Conservation (phyloP, 2,888 invertebrate species). For the Dasysyrphus albostriatus region DNA sequence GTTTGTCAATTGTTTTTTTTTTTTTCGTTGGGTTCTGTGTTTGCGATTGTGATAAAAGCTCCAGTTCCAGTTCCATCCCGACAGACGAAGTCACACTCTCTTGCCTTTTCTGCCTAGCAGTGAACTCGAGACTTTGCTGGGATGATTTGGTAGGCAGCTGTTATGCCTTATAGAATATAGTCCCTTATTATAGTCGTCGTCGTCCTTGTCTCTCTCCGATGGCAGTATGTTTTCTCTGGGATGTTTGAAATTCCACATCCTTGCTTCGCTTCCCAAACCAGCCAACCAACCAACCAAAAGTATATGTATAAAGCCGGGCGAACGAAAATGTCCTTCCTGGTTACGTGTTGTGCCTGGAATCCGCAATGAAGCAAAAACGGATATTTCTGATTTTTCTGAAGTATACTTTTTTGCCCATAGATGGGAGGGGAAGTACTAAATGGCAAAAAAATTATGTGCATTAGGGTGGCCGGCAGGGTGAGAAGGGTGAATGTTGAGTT, state of each 20-base stretch:
- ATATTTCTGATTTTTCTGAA: conserved; percentile 75
- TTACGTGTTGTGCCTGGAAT: conserved; percentile 75
- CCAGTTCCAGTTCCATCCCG: conserved; percentile 13
- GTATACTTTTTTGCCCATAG: conserved; percentile 41
- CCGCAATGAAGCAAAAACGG: conserved; percentile 75
- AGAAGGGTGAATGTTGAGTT: conserved; percentile 44
- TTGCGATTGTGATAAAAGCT: conserved; percentile 75
- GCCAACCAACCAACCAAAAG: background rate
- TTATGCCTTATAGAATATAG: conserved; percentile 1
- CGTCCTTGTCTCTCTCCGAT: conserved; percentile 24
- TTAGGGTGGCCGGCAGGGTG: conserved; percentile 38
- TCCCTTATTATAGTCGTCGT: background rate
- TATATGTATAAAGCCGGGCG: conserved; percentile 28
- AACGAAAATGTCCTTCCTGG: conserved; percentile 74
- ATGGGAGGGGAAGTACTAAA: conserved; percentile 49
- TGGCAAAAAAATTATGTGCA: conserved; percentile 71
- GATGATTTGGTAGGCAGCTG: conserved; percentile 59
- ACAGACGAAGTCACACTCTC: conserved; percentile 55
- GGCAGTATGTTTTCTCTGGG: conserved; percentile 71
- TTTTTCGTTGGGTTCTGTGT: conserved; percentile 35
- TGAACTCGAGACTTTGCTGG: conserved; percentile 60
- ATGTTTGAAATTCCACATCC: conserved; percentile 75
- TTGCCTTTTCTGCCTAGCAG: conserved; percentile 39
- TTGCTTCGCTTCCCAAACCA: conserved; percentile 51
- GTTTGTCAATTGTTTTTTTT: conserved; percentile 31